Base-by-base conservation (phyloP, 2,797 vertebrate species). In the Sebastes iracundus region DNA sequence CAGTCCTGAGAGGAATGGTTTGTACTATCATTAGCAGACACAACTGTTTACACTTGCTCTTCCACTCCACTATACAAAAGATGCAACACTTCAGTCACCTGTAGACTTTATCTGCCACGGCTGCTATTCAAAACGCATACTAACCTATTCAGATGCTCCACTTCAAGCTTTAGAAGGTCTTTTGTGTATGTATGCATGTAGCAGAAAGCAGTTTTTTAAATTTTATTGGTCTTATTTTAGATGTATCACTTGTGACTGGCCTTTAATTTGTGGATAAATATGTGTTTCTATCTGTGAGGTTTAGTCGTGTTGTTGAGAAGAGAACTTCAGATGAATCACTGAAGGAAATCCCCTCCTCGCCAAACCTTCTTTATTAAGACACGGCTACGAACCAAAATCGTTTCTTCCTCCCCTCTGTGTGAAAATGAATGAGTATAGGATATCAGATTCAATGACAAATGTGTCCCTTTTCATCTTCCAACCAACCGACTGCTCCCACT, bases 391-490 rank as follows among this genome's bases (percentile, higher is more conserved):
- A 79, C 56, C 53, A 49, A 64, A 81, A 22, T 4, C 52, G 35
- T 61, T 61, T 65, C 70, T 27, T 60, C 18, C 14, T 22, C 12
- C 9, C 32, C 7, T 72, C 52, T 38, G 11, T n/a, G 7, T 77
- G 33, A 64, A 76, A 81, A 56, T 46, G 16, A 60, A 67, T 42
- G 27, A 84, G 59, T 20, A 46, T 18, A 5, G 62, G 30, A 71
- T 22, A 60, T 84, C 30, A 18, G 20, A 87, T 68, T 62, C 13
- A 80, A 69, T 78, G 33, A 49, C 63, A 67, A 68, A 46, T 10
- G 6, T 32, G n/a, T 79, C 46, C 55, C 27, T 58, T 87, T 82
- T 81, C 56, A 82, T 85, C 79, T 83, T 76, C 56, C 33, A 74
- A 64, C 66, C 62, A 67, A 35, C 76, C 79, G 30, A 63, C 79